Evolutionary conservation across 2,797 vertebrate genomes (phyloP), one percentile per base, ranked within the genome.

Genomic region (Sebastes cheni): DNA sequence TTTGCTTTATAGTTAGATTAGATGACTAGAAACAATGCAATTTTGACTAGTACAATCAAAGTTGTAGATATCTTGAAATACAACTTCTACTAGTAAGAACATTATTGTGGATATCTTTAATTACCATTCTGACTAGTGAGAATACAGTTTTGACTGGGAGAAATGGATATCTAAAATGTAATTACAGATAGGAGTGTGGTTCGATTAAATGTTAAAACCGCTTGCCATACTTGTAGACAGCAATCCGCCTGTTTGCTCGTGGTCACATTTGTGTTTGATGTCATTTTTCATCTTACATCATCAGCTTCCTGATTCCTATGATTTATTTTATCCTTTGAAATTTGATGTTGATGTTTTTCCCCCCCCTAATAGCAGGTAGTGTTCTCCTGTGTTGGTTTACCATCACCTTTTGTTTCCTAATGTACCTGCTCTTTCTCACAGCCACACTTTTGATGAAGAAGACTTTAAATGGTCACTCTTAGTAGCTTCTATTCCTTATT

Each of bases 161-260:
- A 50, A 20, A 50, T 20, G 8, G 46, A 18, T 42, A 42, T 42
- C 39, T 42, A 46, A 46, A 46, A 46, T 8, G 42, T 46, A 46
- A 46, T 46, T 46, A 46, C 42, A 46, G 16, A 46, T 46, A 8
- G 16, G 42, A 46, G 16, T 52, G 20, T 52, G 50, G 50, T 52
- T 52, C 50, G 20, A 52, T 52, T n/a, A 52, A 52, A 52, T 20
- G 50, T 52, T 52, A 52, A 52, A 52, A 52, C 20, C 1, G 50
- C 20, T n/a, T n/a, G 18, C 18, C 50, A 52, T 52, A 52, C 50
- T 52, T 52, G 62, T 65, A 66, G 62, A 80, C 75, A 27, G 27
- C 79, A 62, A 76, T 80, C 69, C 77, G 70, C 81, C 78, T 67
- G 74, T 71, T 80, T 88, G 79, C 88, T 85, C 83, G 74, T 68